A percentile compares a stretch with the other conserved stretches of the same genome.
Conservation (phyloP, 2,113 vertebrate species). For the Brienomyrus longianalis region DNA sequence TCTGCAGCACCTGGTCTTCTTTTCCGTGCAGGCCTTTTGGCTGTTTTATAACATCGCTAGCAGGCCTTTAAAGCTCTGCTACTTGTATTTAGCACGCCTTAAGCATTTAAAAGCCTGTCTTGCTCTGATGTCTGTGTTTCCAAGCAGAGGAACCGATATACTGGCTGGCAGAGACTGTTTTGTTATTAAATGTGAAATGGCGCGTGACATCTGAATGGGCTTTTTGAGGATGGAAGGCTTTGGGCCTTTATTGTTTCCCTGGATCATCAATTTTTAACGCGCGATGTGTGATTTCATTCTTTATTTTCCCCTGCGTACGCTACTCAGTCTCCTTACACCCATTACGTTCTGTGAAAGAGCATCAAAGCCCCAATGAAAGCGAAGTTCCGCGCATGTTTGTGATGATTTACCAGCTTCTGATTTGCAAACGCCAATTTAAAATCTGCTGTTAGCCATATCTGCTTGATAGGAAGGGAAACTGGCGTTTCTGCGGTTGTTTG, state of each 20-base stretch:
- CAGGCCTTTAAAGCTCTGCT: neutral
- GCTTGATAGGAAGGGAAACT: neutral
- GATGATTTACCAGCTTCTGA: neutral
- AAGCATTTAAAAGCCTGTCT: neutral
- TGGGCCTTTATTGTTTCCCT: neutral
- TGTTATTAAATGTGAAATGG: conserved; percentile 7
- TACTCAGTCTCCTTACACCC: neutral
- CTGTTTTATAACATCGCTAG: neutral
- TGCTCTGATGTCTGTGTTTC: neutral
- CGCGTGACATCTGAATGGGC: neutral
- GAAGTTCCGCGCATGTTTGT: neutral
- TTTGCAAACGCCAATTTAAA: neutral
- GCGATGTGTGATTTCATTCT: neutral
- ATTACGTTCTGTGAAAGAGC: neutral
- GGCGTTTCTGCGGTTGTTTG: neutral
- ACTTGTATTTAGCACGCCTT: neutral
- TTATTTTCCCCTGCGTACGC: neutral
- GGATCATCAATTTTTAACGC: neutral
- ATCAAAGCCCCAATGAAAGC: neutral
- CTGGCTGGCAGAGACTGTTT: neutral
- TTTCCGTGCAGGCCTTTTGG: neutral
- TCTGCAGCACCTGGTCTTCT: neutral
- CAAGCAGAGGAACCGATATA: neutral
- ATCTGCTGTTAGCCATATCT: neutral
- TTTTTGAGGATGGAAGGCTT: neutral